Base-by-base conservation (phyloP, 2,888 invertebrate genomes). In the Ctena decussata region DNA sequence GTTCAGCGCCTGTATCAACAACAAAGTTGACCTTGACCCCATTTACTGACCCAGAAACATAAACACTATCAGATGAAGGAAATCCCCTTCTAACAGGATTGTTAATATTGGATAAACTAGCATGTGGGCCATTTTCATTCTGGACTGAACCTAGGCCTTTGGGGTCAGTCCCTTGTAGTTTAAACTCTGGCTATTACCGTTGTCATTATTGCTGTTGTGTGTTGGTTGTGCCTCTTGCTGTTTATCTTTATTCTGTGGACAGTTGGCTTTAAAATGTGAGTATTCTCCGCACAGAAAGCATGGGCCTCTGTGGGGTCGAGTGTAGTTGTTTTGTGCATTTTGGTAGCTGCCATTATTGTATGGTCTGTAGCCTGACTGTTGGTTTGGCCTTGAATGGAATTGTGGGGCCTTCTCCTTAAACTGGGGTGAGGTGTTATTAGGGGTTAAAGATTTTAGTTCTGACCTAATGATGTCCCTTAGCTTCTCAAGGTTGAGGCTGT, bases 161-260 rank as follows among this genome's bases (percentile, higher is more conserved):
- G 6, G 77, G 74, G 77, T 73, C 27, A 65, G 79, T 37, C 77
- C 80, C n/a, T 37, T 53, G 44, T 77, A 77, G 85, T 86, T 77
- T 77, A 80, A 86, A 75, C 49, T 12, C 69, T 76, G 35, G 49
- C 15, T 18, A 30, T 44, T 75, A 37, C 37, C 39, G 39, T 53
- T 49, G 18, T 49, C 27, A 30, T 32, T 74, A 1, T 49, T 53
- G 39, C 65, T 53, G 18, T 46, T 72, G 35, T 71, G 0, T 35
- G 18, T 27, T 35, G 24, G 35, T n/a, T 12, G 44, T 3, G 37
- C 37, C 44, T 41, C 27, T 11, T 72, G 35, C 18, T 60, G 24
- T 49, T 39, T n/a, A n/a, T 30, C 37, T 30, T 71, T 46, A 35
- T 39, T 76, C 15, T 49, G 57, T 32, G 76, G 60, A 46, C 80